These are phyloP conservation scores for Oplegnathus fasciatus DNA, from an alignment of 2,113 vertebrate genomes.

Conservation along the genomic window DNA sequence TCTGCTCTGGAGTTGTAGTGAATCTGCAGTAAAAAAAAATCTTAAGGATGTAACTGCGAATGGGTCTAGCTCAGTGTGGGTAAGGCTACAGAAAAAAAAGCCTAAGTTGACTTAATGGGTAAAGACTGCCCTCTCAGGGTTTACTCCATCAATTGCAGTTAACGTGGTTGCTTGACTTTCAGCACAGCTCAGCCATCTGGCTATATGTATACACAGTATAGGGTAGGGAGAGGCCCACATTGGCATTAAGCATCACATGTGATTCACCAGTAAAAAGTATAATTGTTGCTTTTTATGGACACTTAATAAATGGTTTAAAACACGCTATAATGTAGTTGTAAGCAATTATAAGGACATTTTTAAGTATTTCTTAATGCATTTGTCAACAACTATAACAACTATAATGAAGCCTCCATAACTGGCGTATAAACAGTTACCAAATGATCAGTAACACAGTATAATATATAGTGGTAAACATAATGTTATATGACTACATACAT, in stretches of 20 bases:
- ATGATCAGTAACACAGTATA: background rate
- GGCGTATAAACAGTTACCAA: background rate
- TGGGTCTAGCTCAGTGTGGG: conserved; percentile 20
- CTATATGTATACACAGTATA: background rate
- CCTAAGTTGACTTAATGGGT: conserved; percentile 48
- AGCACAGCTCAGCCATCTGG: background rate
- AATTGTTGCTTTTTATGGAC: background rate
- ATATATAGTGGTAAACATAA: background rate
- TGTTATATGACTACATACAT: background rate
- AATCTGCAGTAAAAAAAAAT: conserved; percentile 37
- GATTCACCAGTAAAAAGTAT: background rate
- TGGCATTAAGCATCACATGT: background rate
- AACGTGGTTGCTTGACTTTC: conserved; percentile 19
- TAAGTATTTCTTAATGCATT: background rate
- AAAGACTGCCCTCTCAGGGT: conserved; percentile 80
- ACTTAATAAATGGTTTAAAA: background rate
- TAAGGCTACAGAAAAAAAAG: conserved; percentile 39
- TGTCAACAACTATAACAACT: background rate
- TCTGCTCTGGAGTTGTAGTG: conserved; percentile 35
- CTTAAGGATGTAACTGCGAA: conserved; percentile 29
- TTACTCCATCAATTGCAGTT: conserved; percentile 58
- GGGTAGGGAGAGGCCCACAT: background rate
- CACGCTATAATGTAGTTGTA: background rate
- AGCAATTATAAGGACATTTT: background rate
- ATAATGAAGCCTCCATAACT: background rate